Conservation (phyloP, 2,797 vertebrate species). For the Neostethus bicornis region DNA sequence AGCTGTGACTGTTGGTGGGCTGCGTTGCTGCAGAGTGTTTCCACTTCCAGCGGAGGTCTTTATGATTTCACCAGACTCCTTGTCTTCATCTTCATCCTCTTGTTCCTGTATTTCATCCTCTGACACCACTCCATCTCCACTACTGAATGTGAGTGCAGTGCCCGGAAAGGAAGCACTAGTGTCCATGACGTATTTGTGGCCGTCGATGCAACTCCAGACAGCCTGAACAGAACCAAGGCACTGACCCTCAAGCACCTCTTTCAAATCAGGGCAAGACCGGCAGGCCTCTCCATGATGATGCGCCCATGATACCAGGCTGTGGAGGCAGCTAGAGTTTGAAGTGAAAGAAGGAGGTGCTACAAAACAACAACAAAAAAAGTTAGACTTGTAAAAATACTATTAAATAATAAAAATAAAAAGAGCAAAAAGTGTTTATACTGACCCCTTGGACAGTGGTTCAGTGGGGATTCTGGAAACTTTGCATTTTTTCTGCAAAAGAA, state of each 20-base stretch:
- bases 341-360: slow-evolving; percentile 71
- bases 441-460: slow-evolving; percentile 48
- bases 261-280: slow-evolving; percentile 82
- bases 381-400: too few species aligned
- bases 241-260: slow-evolving; percentile 85
- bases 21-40: slow-evolving; percentile 22
- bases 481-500: slow-evolving; percentile 61
- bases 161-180: slow-evolving; percentile 17
- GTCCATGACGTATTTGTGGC: slow-evolving; percentile 90
- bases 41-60: slow-evolving; percentile 4
- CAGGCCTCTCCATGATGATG: slow-evolving; percentile 87
- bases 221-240: slow-evolving; percentile 85
- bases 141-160: neutral
- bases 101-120: slow-evolving; percentile 40
- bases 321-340: slow-evolving; percentile 86
- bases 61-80: slow-evolving; percentile 10
- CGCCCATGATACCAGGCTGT: slow-evolving; percentile 87
- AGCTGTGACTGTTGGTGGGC: neutral
- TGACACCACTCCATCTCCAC: slow-evolving; percentile 20
- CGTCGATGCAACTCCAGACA: slow-evolving; percentile 87
- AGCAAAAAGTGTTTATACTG: neutral
- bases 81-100: slow-evolving; percentile 27
- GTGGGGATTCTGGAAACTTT: slow-evolving; percentile 41
- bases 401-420: too few species aligned
- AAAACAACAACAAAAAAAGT: too few species aligned